Percentiles rank a stretch among this genome's conserved stretches.
Evolutionary conservation across 2,888 invertebrate species (phyloP).

Genomic region (Sycophila texana): DNA sequence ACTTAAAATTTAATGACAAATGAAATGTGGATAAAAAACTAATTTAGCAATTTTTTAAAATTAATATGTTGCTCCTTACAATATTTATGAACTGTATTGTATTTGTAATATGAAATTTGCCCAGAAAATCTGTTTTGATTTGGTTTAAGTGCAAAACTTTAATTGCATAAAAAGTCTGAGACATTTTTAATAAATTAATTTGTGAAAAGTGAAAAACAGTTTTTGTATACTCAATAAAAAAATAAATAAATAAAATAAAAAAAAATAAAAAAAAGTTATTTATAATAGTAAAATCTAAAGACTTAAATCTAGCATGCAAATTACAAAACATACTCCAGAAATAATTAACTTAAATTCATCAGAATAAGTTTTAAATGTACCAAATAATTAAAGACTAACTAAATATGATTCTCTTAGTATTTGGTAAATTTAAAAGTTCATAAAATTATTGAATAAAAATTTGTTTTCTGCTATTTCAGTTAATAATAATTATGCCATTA

Average conservation of each 20-base stretch:
- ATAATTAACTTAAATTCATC: slow-evolving; percentile 39
- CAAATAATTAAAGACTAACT: slow-evolving; percentile 57
- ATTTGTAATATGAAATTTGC: slow-evolving; percentile 1
- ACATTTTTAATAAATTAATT: slow-evolving; percentile 3
- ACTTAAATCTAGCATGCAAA: slow-evolving; percentile 39
- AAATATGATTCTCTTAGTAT: slow-evolving; percentile 53
- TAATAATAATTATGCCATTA: background rate
- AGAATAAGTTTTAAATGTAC: slow-evolving; percentile 57
- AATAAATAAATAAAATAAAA: no score
- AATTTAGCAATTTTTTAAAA: background rate
- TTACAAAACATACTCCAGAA: slow-evolving; percentile 13
- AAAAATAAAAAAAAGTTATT: slow-evolving; percentile 20
- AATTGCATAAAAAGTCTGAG: slow-evolving; percentile 16
- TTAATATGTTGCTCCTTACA: slow-evolving; percentile 2
- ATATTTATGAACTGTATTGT: background rate
- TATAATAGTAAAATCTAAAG: background rate
- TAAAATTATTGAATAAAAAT: slow-evolving; percentile 59
- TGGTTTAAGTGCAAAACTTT: slow-evolving; percentile 22
- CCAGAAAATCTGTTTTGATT: background rate
- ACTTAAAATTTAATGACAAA: slow-evolving; percentile 7
- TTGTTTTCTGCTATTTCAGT: slow-evolving; percentile 22
- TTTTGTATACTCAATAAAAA: no score
- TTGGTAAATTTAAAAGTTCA: slow-evolving; percentile 57
- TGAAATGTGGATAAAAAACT: background rate
- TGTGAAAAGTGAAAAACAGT: slow-evolving; percentile 18